phyloP scores from a whole-genome alignment of 2,113 vertebrate genomes.

The Leiothrix lutea region DNA sequence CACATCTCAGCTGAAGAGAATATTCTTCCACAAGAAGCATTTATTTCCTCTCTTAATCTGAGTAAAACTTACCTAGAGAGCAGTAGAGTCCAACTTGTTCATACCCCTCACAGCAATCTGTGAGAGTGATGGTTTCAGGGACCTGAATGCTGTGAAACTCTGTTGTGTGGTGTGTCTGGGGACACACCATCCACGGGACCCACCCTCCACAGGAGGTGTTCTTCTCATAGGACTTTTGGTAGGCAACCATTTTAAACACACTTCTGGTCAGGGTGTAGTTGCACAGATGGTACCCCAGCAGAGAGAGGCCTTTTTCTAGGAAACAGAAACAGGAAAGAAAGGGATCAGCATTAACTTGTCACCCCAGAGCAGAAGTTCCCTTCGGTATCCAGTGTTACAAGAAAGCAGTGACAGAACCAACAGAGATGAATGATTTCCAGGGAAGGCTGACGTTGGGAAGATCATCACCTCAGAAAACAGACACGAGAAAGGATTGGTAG shows the following conservation, averaged over 20 bases:
- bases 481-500: neutral
- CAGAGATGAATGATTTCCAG: neutral
- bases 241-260: constrained; percentile 64
- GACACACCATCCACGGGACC: constrained; percentile 81
- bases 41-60: neutral
- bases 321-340: neutral
- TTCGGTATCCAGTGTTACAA: neutral
- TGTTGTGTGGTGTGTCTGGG: constrained; percentile 68
- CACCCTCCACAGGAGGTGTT: constrained; percentile 78
- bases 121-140: constrained; percentile 66
- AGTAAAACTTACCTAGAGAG: constrained; percentile 77
- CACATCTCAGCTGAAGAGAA: neutral
- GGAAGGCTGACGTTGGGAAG: neutral
- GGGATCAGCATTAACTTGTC: neutral
- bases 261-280: constrained; percentile 63
- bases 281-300: constrained; percentile 84
- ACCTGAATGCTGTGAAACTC: constrained; percentile 51
- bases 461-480: neutral
- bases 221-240: constrained; percentile 64
- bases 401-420: neutral
- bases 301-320: constrained; percentile 77
- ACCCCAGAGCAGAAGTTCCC: neutral
- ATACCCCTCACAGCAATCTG: constrained; percentile 83
- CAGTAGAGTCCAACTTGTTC: constrained; percentile 86
- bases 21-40: neutral